These are phyloP conservation scores for Zoroaster sp. DNA, from an alignment of 53 echinoderm and acorn worm species.

Conservation along the genomic window DNA sequence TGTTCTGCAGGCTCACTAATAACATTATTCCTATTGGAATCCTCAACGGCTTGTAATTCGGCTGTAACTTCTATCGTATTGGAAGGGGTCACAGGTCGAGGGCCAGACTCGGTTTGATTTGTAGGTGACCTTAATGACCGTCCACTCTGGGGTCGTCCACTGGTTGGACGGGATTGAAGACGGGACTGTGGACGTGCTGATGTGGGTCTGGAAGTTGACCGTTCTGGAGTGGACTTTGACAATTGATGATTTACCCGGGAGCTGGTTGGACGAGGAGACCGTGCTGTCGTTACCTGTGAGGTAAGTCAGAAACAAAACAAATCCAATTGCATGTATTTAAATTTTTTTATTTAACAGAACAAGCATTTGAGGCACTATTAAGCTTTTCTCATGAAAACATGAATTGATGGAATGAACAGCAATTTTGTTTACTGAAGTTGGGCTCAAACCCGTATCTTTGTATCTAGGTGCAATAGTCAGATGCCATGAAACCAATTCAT, in stretches of 20 bases:
- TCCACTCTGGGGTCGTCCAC: constrained; percentile 61
- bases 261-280: constrained; percentile 60
- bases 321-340: background rate
- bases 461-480: too few relatives aligned
- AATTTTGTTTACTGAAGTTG: too few relatives aligned
- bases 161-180: constrained; percentile 59
- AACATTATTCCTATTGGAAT: background rate
- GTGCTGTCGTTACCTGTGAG: constrained; percentile 39
- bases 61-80: constrained; percentile 19
- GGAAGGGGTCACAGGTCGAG: constrained; percentile 53
- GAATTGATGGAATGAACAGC: too few relatives aligned
- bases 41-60: background rate
- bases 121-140: constrained; percentile 36
- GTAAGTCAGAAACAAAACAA: background rate
- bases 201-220: constrained; percentile 39
- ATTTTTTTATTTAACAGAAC: background rate
- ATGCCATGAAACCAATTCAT: too few relatives aligned
- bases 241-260: constrained; percentile 13
- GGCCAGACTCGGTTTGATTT: constrained; percentile 39
- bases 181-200: constrained; percentile 65
- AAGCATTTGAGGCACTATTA: too few relatives aligned
- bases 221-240: constrained; percentile 35
- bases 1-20: background rate
- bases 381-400: too few relatives aligned
- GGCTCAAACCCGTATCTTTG: too few relatives aligned